Evolutionary conservation across 2,113 vertebrate genomes (phyloP).

Genomic region (Myodes glareolus): DNA sequence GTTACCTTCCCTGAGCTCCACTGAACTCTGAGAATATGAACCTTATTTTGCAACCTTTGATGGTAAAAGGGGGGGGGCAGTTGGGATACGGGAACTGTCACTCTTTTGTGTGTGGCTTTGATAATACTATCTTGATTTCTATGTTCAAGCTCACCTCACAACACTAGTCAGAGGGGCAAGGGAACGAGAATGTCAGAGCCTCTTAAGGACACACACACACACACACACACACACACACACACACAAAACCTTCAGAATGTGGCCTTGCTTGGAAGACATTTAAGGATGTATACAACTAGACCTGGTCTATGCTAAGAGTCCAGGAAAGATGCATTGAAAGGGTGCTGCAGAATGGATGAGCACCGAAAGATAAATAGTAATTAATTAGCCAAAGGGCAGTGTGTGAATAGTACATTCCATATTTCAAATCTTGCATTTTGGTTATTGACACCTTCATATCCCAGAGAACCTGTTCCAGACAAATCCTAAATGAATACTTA

Average conservation of each 20-base stretch:
- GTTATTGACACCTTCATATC: not conserved
- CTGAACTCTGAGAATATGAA: not conserved
- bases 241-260: not conserved
- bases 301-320: not conserved
- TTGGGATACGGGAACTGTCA: not conserved
- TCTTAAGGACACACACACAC: not conserved
- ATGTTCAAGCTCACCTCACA: not conserved
- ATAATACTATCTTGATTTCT: not conserved
- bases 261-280: not conserved
- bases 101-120: not conserved
- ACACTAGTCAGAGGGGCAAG: not conserved
- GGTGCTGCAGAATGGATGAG: not conserved
- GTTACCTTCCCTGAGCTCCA: not conserved
- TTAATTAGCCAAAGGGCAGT: not conserved
- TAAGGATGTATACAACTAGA: not conserved
- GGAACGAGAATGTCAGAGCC: not conserved
- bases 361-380: constrained; percentile 3
- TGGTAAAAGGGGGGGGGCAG: not conserved
- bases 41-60: not conserved
- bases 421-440: not conserved
- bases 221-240: not conserved
- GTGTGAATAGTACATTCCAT: not conserved
- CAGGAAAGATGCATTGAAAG: not conserved
- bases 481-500: constrained; percentile 33
- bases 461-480: not conserved